Evolutionary conservation across 2,888 invertebrate genomes (phyloP).

Genomic region (Chesias legatella): DNA sequence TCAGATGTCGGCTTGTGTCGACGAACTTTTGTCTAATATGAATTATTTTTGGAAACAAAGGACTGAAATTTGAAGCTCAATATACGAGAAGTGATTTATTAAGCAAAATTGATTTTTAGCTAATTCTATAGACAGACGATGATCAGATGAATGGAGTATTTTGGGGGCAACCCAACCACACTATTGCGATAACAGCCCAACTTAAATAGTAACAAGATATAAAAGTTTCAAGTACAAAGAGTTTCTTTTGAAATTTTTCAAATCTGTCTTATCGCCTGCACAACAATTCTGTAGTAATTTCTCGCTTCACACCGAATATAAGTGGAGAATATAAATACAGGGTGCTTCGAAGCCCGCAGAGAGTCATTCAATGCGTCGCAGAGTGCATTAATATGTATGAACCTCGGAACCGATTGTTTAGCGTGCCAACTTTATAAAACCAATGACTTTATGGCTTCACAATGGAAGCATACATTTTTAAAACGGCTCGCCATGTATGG

Average conservation of each 20-base stretch:
- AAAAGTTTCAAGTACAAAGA: no score
- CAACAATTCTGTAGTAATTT: constrained; percentile 33
- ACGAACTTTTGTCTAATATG: constrained; percentile 9
- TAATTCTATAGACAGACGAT: no score
- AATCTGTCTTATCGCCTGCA: no score
- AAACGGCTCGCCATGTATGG: constrained; percentile 12
- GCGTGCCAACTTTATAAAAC: constrained; percentile 37
- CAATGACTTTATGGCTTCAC: constrained; percentile 30
- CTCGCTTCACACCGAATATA: constrained; percentile 25
- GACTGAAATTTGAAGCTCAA: constrained; percentile 1
- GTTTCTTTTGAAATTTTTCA: no score
- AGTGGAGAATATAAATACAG: constrained; percentile 43
- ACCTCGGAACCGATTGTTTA: constrained; percentile 36
- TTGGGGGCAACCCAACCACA: no score
- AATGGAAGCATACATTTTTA: constrained; percentile 29
- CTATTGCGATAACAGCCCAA: no score
- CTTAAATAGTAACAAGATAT: no score
- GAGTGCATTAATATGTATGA: constrained; percentile 62
- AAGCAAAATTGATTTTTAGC: no score
- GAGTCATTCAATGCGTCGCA: constrained; percentile 50
- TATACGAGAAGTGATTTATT: no score
- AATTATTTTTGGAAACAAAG: constrained; percentile 10
- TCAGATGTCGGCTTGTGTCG: constrained; percentile 15
- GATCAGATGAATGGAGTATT: no score
- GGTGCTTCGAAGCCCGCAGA: constrained; percentile 36